Conservation (phyloP, 2,888 invertebrate genomes). For the Gryllus longicercus region DNA sequence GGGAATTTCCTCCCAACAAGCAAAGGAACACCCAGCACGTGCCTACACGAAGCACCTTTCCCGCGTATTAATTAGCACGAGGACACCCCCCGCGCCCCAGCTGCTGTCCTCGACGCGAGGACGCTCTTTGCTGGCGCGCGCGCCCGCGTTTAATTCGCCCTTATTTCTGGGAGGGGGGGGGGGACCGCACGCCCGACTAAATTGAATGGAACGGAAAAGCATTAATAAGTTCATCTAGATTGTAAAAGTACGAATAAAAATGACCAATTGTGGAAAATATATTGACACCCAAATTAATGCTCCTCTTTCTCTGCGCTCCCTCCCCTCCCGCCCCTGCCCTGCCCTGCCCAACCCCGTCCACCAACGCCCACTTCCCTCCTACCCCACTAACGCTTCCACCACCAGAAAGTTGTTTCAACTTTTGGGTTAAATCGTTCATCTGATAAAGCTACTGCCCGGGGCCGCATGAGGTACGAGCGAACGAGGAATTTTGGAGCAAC, state of each 20-base stretch:
- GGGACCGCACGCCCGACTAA: not conserved
- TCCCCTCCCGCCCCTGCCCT: too few relatives aligned
- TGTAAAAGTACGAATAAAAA: conserved; percentile 9
- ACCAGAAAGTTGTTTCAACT: conserved; percentile 3
- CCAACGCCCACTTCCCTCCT: not conserved
- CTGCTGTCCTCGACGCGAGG: too few relatives aligned
- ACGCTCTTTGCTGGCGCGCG: too few relatives aligned
- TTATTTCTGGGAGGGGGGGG: too few relatives aligned
- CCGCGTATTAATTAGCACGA: too few relatives aligned
- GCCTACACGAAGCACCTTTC: too few relatives aligned
- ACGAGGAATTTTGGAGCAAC: conserved; percentile 9
- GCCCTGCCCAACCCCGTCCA: too few relatives aligned
- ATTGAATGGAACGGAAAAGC: conserved; percentile 8
- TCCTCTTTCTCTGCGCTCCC: too few relatives aligned
- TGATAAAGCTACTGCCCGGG: conserved; percentile 17
- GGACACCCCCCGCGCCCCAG: too few relatives aligned
- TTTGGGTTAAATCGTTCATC: conserved; percentile 17
- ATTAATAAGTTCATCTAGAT: conserved; percentile 11
- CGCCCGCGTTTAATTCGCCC: too few relatives aligned
- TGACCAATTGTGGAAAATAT: conserved; percentile 17
- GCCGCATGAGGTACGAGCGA: not conserved
- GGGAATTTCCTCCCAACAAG: too few relatives aligned
- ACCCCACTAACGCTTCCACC: not conserved
- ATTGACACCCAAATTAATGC: not conserved
- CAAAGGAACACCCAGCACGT: too few relatives aligned